phyloP scores from a whole-genome alignment of 2,113 vertebrate species.

The Tupaia chinensis region DNA sequence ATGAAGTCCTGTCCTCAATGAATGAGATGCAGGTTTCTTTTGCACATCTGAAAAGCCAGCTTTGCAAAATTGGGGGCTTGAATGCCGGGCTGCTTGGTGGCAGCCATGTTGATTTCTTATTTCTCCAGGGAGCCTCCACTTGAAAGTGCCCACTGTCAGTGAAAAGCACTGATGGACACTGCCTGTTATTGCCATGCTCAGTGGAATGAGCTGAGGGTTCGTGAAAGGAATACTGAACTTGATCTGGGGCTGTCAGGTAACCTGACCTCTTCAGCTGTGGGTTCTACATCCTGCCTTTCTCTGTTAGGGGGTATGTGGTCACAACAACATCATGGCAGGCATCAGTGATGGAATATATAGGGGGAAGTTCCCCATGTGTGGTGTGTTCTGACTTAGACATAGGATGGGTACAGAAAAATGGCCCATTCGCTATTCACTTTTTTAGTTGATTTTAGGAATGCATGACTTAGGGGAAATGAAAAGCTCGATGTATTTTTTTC shows the following conservation, averaged over 20 bases:
- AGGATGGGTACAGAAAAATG: not conserved
- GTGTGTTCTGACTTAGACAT: not conserved
- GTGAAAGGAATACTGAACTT: not conserved
- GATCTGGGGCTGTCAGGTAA: not conserved
- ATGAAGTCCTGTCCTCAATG: not conserved
- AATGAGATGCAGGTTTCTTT: not conserved
- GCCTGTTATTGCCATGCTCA: not conserved
- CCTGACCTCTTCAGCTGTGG: not conserved
- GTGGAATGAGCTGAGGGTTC: not conserved
- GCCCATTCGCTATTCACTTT: not conserved
- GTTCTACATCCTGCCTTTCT: not conserved
- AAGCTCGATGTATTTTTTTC: not conserved
- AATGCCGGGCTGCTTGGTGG: not conserved
- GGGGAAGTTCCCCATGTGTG: not conserved
- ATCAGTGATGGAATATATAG: fast-evolving
- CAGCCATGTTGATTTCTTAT: not conserved
- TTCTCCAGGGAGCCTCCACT: not conserved
- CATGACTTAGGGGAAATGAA: not conserved
- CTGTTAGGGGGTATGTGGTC: not conserved
- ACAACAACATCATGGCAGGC: not conserved
- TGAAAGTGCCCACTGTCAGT: not conserved
- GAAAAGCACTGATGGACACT: not conserved
- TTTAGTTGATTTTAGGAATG: slow-evolving; percentile 32
- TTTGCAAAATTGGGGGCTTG: not conserved
- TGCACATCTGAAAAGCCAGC: not conserved